phyloP scores from a whole-genome alignment of 2,888 invertebrate species.

The Alloplasta piceator region DNA sequence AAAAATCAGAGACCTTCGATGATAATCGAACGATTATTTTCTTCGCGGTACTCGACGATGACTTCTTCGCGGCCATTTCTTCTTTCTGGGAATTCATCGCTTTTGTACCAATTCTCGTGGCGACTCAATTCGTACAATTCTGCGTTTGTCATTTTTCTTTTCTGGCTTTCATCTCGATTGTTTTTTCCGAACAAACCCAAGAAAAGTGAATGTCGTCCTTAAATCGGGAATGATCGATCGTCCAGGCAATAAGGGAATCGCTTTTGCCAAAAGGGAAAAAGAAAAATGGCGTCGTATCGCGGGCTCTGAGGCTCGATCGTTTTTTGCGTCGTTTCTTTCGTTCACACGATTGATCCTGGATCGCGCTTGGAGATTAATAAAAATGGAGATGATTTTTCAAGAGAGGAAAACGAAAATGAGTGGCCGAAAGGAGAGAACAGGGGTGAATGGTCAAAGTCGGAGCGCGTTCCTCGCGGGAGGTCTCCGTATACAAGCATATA shows the following conservation, averaged over 20 bases:
- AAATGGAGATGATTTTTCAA: slow-evolving; percentile 35
- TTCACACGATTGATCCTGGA: too few relatives aligned
- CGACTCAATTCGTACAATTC: background rate
- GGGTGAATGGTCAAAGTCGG: slow-evolving; percentile 70
- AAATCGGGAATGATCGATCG: background rate
- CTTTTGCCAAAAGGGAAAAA: background rate
- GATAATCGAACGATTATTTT: background rate
- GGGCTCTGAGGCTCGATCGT: too few relatives aligned
- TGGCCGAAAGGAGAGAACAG: slow-evolving; percentile 45
- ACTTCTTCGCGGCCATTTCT: slow-evolving; percentile 66
- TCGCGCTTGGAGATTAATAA: too few relatives aligned
- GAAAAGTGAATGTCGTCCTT: too few relatives aligned
- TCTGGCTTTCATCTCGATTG: background rate
- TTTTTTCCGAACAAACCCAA: too few relatives aligned
- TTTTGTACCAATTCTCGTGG: slow-evolving; percentile 10
- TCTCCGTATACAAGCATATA: slow-evolving; percentile 37
- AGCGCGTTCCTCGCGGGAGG: slow-evolving; percentile 68
- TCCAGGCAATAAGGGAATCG: background rate
- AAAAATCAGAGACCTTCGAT: slow-evolving; percentile 12
- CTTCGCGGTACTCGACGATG: too few relatives aligned
- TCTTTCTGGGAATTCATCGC: slow-evolving; percentile 68
- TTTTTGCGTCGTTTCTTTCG: too few relatives aligned
- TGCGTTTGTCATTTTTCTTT: background rate
- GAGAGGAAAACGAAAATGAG: slow-evolving; percentile 10
- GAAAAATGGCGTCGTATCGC: too few relatives aligned